Evolutionary conservation across 2,113 vertebrate species (phyloP).

Genomic region (Protobothrops mucrosquamatus): DNA sequence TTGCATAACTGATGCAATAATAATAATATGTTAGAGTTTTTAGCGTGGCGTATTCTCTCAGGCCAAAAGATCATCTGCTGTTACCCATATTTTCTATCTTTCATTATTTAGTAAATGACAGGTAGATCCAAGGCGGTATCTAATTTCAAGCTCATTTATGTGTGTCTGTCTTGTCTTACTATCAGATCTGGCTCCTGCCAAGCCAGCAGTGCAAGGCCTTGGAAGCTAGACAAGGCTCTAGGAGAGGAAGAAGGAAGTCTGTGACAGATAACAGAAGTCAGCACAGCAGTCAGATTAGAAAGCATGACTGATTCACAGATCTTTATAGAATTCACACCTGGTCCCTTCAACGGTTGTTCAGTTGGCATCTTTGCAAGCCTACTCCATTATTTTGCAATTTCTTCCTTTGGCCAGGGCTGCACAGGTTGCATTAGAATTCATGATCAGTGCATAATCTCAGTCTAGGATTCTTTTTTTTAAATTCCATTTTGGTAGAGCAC

Average conservation of each 20-base stretch:
- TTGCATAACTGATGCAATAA: slow-evolving; percentile 1
- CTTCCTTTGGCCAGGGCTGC: not conserved
- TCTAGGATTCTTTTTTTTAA: not conserved
- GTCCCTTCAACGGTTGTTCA: not conserved
- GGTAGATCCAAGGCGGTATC: not conserved
- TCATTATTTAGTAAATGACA: slow-evolving; percentile 9
- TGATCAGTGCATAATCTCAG: not conserved
- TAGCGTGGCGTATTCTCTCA: slow-evolving; percentile 6
- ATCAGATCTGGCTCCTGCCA: not conserved
- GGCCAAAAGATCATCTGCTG: not conserved
- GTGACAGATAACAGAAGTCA: not conserved
- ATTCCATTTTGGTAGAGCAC: not conserved
- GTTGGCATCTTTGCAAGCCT: not conserved
- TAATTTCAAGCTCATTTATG: not conserved
- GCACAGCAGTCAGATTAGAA: not conserved
- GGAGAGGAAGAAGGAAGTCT: not conserved
- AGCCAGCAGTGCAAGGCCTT: not conserved
- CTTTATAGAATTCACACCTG: not conserved
- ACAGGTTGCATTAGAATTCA: not conserved
- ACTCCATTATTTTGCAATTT: not conserved
- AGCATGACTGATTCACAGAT: not conserved
- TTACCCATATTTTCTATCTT: not conserved
- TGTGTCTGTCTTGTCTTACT: not conserved
- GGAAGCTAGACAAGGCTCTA: not conserved
- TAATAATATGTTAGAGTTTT: not conserved